phyloP scores from a whole-genome alignment of 2,888 invertebrate species.

The Priocnemis perturbator region DNA sequence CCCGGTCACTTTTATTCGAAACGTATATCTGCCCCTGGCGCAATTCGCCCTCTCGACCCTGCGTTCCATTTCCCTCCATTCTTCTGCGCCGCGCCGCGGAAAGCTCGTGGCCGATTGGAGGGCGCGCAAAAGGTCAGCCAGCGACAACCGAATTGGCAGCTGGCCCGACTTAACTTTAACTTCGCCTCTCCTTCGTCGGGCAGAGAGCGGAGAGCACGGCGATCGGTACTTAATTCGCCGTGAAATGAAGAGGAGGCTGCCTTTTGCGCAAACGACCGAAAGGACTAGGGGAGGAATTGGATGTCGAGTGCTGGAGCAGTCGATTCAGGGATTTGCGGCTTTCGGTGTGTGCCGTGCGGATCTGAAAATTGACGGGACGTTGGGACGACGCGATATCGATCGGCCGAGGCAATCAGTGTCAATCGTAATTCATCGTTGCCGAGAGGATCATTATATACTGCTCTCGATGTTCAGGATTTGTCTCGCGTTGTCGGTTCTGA shows the following conservation, averaged over 20 bases:
- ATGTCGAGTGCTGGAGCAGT: no score
- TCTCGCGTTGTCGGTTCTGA: no score
- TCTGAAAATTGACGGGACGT: no score
- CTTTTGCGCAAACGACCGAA: not conserved
- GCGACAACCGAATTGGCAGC: constrained; percentile 54
- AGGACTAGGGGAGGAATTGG: not conserved
- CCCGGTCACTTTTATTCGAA: constrained; percentile 70
- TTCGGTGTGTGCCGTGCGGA: not conserved
- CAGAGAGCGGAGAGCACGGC: constrained; percentile 11
- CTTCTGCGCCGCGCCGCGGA: not conserved
- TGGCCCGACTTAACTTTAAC: constrained; percentile 50
- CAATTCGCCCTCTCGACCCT: constrained; percentile 45
- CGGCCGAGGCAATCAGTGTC: no score
- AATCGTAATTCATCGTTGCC: no score
- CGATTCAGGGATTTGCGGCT: no score
- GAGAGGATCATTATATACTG: no score
- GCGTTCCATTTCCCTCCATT: constrained; percentile 22
- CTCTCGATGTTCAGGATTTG: no score
- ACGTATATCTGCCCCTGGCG: constrained; percentile 51
- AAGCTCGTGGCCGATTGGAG: not conserved
- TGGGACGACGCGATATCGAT: no score
- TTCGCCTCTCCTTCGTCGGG: constrained; percentile 15
- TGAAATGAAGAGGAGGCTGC: constrained; percentile 66
- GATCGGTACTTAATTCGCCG: constrained; percentile 73
- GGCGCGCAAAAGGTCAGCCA: constrained; percentile 62